These are phyloP conservation scores for Eupsilia transversa DNA, from an alignment of 2,888 invertebrate genomes.

Conservation along the genomic window DNA sequence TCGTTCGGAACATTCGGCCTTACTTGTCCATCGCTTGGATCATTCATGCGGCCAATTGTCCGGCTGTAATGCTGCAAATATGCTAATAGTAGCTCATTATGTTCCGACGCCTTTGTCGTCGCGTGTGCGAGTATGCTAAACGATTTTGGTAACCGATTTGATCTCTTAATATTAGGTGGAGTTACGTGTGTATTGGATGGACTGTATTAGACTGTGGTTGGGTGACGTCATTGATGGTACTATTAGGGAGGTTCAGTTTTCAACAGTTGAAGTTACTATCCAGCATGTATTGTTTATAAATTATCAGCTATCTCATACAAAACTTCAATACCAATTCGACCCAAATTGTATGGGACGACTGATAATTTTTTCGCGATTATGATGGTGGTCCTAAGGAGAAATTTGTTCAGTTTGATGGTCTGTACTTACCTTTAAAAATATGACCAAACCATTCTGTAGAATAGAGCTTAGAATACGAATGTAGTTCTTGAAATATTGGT, in stretches of 20 bases:
- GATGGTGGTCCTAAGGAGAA: too few species aligned
- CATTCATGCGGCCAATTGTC: constrained; percentile 77
- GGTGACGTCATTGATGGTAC: constrained; percentile 24
- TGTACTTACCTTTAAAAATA: too few species aligned
- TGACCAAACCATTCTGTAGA: too few species aligned
- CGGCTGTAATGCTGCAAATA: constrained; percentile 83
- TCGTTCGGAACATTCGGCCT: constrained; percentile 64
- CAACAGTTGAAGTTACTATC: too few species aligned
- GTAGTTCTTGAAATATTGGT: background rate
- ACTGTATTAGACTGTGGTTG: constrained; percentile 20
- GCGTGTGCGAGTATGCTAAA: constrained; percentile 76
- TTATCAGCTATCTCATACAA: too few species aligned
- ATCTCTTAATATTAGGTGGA: constrained; percentile 63
- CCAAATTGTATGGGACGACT: too few species aligned
- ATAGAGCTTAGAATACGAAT: background rate
- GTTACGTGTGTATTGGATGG: constrained; percentile 31
- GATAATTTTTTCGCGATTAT: too few species aligned
- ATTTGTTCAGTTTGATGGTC: too few species aligned
- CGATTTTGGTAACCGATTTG: constrained; percentile 81
- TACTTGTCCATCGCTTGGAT: constrained; percentile 70
- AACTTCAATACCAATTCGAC: too few species aligned
- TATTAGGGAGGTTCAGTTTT: too few species aligned
- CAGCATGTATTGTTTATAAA: too few species aligned
- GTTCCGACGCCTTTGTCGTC: constrained; percentile 73
- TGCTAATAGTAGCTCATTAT: constrained; percentile 86